Evolutionary conservation across 1,140 invertebrate species (phyloP).

Genomic region (Drosophila rufa): DNA sequence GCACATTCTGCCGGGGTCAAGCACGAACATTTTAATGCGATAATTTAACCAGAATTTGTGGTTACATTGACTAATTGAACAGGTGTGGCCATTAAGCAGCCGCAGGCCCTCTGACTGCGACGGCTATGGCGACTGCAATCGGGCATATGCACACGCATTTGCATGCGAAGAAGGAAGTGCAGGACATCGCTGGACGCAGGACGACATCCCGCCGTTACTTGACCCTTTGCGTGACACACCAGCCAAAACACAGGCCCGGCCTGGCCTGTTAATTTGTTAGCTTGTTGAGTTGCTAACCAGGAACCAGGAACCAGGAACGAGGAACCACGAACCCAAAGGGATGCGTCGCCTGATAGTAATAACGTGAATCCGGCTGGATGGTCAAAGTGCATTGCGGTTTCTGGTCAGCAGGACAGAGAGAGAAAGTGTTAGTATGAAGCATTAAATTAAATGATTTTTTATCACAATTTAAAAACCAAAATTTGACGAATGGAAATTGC

Average conservation of each 20-base stretch:
- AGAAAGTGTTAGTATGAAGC: not conserved
- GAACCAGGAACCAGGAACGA: slow-evolving; percentile 10
- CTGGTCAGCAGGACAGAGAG: slow-evolving; percentile 6
- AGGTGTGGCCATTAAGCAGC: slow-evolving; percentile 84
- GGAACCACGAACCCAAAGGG: slow-evolving; percentile 18
- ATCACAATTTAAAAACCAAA: not conserved
- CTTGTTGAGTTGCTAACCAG: slow-evolving; percentile 76
- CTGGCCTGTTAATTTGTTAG: slow-evolving; percentile 82
- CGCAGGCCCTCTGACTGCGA: slow-evolving; percentile 58
- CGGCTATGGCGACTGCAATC: slow-evolving; percentile 59
- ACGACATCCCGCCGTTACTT: slow-evolving; percentile 30
- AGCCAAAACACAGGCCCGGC: slow-evolving; percentile 33
- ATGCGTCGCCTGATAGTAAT: slow-evolving; percentile 41
- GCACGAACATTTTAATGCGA: slow-evolving; percentile 85
- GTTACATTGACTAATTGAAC: slow-evolving; percentile 85
- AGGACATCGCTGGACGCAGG: slow-evolving; percentile 28
- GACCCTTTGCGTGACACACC: slow-evolving; percentile 70
- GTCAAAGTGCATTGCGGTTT: slow-evolving; percentile 83
- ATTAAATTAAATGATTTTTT: too few species aligned
- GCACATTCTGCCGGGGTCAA: slow-evolving; percentile 76
- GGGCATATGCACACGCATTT: slow-evolving; percentile 63
- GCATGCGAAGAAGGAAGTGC: slow-evolving; percentile 46
- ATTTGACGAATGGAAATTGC: too few species aligned
- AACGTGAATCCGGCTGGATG: slow-evolving; percentile 51
- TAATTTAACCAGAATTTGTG: slow-evolving; percentile 85